These are phyloP conservation scores for Bugulina stolonifera DNA, from an alignment of 2,888 invertebrate genomes.

Conservation along the genomic window DNA sequence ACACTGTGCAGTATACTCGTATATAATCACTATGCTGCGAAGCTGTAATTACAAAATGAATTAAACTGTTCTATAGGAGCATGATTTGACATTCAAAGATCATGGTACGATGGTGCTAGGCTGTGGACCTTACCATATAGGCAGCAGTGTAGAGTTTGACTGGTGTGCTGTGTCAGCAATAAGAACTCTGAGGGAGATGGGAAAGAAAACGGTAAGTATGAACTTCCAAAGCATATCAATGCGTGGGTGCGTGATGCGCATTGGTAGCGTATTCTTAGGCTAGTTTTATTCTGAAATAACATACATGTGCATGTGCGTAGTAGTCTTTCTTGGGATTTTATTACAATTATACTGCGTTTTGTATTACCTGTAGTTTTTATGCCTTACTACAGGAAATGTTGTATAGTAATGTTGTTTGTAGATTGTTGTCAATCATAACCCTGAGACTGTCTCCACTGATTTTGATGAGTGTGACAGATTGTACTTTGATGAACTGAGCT, in stretches of 20 bases:
- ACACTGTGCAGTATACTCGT: too few species aligned
- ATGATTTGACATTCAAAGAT: conserved; percentile 39
- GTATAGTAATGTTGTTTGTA: conserved; percentile 29
- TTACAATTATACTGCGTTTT: too few species aligned
- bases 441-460: conserved; percentile 49
- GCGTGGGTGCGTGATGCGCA: too few species aligned
- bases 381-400: not conserved
- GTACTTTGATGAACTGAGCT: conserved; percentile 46
- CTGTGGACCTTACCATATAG: conserved; percentile 48
- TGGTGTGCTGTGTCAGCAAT: conserved; percentile 47
- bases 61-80: conserved; percentile 34
- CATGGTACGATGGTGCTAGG: conserved; percentile 43
- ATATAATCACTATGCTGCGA: too few species aligned
- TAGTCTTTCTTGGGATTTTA: too few species aligned
- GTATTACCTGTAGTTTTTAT: too few species aligned
- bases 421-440: conserved; percentile 47
- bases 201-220: conserved; percentile 34
- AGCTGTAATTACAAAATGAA: too few species aligned
- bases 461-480: conserved; percentile 47
- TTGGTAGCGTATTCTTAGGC: too few species aligned
- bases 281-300: too few species aligned
- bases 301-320: too few species aligned
- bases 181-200: conserved; percentile 36
- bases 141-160: conserved; percentile 48
- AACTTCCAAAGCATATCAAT: too few species aligned